Evolutionary conservation across 2,888 invertebrate genomes (phyloP).

Genomic region (Entomobrya proxima): DNA sequence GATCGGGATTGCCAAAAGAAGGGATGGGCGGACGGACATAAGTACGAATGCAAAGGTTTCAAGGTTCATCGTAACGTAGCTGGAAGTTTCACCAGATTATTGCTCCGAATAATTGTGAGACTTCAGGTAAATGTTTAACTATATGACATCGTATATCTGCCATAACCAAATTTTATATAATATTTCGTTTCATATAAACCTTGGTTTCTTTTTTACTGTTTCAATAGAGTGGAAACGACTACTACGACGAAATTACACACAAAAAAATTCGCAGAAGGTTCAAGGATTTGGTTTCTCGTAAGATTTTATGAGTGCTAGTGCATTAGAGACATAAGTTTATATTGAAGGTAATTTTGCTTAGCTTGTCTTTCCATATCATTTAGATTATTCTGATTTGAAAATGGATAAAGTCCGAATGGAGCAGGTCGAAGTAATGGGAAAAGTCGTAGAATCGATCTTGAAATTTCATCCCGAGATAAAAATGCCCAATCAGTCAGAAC

Average conservation of each 20-base stretch:
- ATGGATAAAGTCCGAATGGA: slow-evolving; percentile 86
- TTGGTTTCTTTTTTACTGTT: slow-evolving; percentile 12
- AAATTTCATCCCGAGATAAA: slow-evolving; percentile 84
- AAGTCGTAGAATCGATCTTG: slow-evolving; percentile 80
- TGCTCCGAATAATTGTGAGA: slow-evolving; percentile 86
- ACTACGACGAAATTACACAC: slow-evolving; percentile 70
- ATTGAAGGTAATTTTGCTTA: slow-evolving; percentile 3
- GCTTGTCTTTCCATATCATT: slow-evolving; percentile 68
- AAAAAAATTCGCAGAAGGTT: slow-evolving; percentile 80
- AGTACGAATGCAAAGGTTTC: slow-evolving; percentile 84
- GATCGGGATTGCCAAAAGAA: slow-evolving; percentile 87
- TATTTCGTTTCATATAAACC: neutral
- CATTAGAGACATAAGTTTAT: neutral
- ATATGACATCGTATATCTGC: no score
- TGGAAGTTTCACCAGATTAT: slow-evolving; percentile 87
- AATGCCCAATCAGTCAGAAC: slow-evolving; percentile 86
- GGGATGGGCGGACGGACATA: slow-evolving; percentile 87
- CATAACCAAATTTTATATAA: no score
- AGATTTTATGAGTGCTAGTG: no score
- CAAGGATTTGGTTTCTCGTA: slow-evolving; percentile 94
- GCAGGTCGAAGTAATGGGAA: slow-evolving; percentile 86
- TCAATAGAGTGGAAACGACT: slow-evolving; percentile 67
- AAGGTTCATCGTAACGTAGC: slow-evolving; percentile 80
- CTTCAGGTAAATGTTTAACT: slow-evolving; percentile 80
- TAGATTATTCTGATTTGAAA: slow-evolving; percentile 90